These are phyloP conservation scores for Quiscalus mexicanus DNA, from an alignment of 2,113 vertebrate genomes.

Conservation along the genomic window DNA sequence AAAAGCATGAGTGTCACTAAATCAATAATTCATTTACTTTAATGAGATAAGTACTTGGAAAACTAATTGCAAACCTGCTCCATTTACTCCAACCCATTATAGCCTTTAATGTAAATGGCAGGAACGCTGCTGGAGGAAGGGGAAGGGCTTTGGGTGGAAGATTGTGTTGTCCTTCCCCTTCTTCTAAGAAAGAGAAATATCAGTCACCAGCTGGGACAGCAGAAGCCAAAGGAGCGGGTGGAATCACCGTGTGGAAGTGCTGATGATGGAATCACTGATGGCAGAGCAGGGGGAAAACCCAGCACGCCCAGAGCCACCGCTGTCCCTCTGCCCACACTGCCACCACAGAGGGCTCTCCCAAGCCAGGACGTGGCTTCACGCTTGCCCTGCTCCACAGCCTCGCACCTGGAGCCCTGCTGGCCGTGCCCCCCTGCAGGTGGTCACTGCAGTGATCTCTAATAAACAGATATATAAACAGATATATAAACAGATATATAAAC, in stretches of 20 bases:
- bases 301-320: accelerated
- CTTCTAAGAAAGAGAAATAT: constrained; percentile 54
- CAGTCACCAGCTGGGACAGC: neutral
- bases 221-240: neutral
- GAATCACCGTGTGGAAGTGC: neutral
- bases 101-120: constrained; percentile 84
- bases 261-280: accelerated
- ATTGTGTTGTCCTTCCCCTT: neutral
- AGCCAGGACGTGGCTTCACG: neutral
- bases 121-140: constrained; percentile 66
- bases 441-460: neutral
- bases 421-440: neutral
- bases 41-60: constrained; percentile 98
- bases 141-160: constrained; percentile 32
- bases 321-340: neutral
- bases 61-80: constrained; percentile 94
- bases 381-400: neutral
- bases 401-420: neutral
- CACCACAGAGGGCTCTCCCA: neutral
- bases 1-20: constrained; percentile 94
- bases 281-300: accelerated
- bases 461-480: neutral
- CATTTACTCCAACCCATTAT: constrained; percentile 86
- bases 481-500: no score
- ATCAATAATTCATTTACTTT: constrained; percentile 99